Evolutionary conservation across 1,140 invertebrate genomes (phyloP).

Genomic region (Camponotus pennsylvanicus): DNA sequence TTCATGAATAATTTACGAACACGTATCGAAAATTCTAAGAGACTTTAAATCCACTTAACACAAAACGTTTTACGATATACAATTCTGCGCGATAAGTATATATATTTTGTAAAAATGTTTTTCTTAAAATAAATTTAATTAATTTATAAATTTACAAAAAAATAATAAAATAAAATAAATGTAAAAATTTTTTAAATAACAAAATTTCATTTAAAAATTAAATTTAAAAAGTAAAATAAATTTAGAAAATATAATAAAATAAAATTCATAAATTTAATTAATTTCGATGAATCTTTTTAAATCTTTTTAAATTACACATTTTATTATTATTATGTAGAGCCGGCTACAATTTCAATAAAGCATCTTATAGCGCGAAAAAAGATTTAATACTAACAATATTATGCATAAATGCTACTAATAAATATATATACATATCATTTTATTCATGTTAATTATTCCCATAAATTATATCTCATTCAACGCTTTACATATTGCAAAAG

Average conservation of each 20-base stretch:
- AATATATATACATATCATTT: background rate
- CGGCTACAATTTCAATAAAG: too few relatives aligned
- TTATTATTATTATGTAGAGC: too few relatives aligned
- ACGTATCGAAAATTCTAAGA: background rate
- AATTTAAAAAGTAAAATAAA: too few relatives aligned
- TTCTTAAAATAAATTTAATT: background rate
- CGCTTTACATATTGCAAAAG: background rate
- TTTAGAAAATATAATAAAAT: too few relatives aligned
- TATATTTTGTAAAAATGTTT: background rate
- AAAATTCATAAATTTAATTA: background rate
- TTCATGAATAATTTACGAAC: slow-evolving; percentile 2
- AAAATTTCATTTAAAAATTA: too few relatives aligned
- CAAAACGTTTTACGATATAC: background rate
- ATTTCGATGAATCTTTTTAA: background rate
- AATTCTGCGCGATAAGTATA: background rate
- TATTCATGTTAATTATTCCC: background rate
- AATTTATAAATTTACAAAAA: background rate
- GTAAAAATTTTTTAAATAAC: too few relatives aligned
- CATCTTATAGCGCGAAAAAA: too few relatives aligned
- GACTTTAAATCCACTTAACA: background rate
- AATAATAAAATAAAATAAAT: too few relatives aligned
- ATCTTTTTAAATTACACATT: too few relatives aligned
- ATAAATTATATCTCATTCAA: background rate
- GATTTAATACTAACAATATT: too few relatives aligned
- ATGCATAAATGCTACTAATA: background rate